Base-by-base conservation (phyloP, 2,797 vertebrate genomes). In the Ambastaia sidthimunki region DNA sequence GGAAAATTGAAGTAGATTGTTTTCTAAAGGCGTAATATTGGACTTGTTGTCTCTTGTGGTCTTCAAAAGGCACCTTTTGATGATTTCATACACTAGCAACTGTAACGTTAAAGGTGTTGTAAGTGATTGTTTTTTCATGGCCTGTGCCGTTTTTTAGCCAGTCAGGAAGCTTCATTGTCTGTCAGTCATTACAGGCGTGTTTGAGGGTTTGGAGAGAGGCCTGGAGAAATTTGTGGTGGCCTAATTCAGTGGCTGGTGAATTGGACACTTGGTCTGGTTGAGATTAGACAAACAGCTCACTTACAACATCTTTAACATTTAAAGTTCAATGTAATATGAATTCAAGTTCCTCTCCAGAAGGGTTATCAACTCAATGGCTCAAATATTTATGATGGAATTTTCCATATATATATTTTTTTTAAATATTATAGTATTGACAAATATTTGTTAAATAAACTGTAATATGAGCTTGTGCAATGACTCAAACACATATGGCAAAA, bases 11-110 rank as follows among this genome's bases (percentile, higher is more conserved):
- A 85, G 70, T 71, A 69, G 73, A 50, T 65, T 23, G 65, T 44
- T 73, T 71, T 44, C 0, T 11, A 63, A 72, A 79, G 63, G 63
- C 52, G 18, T 71, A 55, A 76, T 37, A 72, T 50, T 73, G 70
- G 74, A 75, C 77, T 76, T 41, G 25, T 82, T 34, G 44, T 76
- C 71, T 78, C 52, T 74, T 59, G 44, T 25, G 50, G 74, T 80
- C 71, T 67, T 68, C 80, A 76, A 65, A 86, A 84, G 85, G 85
- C 82, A 86, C 85, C 82, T 78, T 72, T 70, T 82, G 67, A 81
- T 78, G 78, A 73, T 78, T 80, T 67, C n/a, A 18, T 66, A 77
- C 74, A 80, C 76, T 70, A 70, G 48, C 65, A 47, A 73, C 74
- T 80, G 54, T 73, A 71, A 80, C 54, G 60, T 63, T 75, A 73